A percentile compares a stretch with the other conserved stretches of the same genome.
These are phyloP conservation scores for Parapristionchus giblindavisi DNA, from an alignment of 2,888 invertebrate genomes.

Conservation along the genomic window DNA sequence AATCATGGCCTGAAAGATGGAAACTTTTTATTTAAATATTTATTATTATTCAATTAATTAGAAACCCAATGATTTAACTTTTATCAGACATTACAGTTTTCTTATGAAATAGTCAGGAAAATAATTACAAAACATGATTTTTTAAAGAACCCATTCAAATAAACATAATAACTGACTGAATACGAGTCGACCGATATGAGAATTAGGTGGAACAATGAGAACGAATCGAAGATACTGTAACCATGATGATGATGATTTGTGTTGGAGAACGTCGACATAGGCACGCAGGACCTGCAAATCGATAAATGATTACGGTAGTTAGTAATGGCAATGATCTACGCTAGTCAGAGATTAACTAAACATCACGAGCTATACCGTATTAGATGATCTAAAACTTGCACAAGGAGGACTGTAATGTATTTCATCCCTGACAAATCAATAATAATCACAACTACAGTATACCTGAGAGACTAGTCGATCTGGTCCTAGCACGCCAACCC, in stretches of 20 bases:
- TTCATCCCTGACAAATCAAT: no score
- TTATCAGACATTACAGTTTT: no score
- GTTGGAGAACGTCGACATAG: slow-evolving; percentile 66
- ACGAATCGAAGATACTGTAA: slow-evolving; percentile 66
- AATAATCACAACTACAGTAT: neutral
- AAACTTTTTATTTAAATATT: neutral
- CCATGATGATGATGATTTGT: slow-evolving; percentile 66
- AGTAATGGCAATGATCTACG: no score
- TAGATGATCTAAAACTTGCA: no score
- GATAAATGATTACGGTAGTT: neutral
- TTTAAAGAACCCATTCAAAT: no score
- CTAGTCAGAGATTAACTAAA: no score
- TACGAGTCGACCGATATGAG: slow-evolving; percentile 53
- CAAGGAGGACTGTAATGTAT: no score
- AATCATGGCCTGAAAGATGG: slow-evolving; percentile 47
- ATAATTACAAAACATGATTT: neutral
- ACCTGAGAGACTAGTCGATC: slow-evolving; percentile 63
- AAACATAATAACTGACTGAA: slow-evolving; percentile 40
- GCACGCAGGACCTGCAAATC: slow-evolving; percentile 55
- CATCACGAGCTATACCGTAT: no score
- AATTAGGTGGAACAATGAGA: slow-evolving; percentile 59
- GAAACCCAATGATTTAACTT: no score
- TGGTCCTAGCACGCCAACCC: slow-evolving; percentile 64
- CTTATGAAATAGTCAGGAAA: slow-evolving; percentile 22
- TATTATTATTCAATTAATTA: no score